A percentile compares a stretch with the other conserved stretches of the same genome.
phyloP scores from a whole-genome alignment of 2,888 invertebrate genomes.

The Hedya salicella region DNA sequence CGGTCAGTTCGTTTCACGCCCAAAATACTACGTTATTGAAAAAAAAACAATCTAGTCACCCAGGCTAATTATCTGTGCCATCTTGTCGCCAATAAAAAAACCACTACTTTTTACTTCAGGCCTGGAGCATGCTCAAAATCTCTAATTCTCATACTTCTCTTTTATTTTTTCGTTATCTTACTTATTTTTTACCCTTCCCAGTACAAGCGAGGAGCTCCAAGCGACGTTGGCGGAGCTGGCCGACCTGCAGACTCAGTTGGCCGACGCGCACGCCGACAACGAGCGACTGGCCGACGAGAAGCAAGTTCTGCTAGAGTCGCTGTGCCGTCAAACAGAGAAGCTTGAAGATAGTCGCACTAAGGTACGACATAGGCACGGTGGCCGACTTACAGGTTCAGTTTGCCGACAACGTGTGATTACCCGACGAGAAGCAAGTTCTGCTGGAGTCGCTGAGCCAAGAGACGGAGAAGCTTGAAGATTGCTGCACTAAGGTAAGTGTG shows the following conservation, averaged over 20 bases:
- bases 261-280: constrained; percentile 94
- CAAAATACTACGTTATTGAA: too few relatives aligned
- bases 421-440: constrained; percentile 95
- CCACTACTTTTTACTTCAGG: too few relatives aligned
- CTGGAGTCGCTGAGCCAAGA: constrained; percentile 96
- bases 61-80: too few relatives aligned
- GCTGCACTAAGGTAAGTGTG: constrained; percentile 86
- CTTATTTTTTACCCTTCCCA: constrained; percentile 59
- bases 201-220: constrained; percentile 96
- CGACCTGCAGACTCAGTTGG: constrained; percentile 94
- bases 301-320: constrained; percentile 93
- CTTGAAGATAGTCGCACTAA: constrained; percentile 94
- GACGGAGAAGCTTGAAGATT: constrained; percentile 95
- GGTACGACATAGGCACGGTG: constrained; percentile 60
- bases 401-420: constrained; percentile 92
- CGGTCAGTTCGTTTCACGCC: too few relatives aligned
- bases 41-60: too few relatives aligned
- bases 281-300: constrained; percentile 95
- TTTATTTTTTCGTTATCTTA: background rate
- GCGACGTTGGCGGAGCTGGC: constrained; percentile 97
- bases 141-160: too few relatives aligned
- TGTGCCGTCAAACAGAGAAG: constrained; percentile 96
- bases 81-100: too few relatives aligned
- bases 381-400: constrained; percentile 95
- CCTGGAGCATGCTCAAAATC: too few relatives aligned